Evolutionary conservation across 2,888 invertebrate species (phyloP).

Genomic region (Seladonia tumulorum): DNA sequence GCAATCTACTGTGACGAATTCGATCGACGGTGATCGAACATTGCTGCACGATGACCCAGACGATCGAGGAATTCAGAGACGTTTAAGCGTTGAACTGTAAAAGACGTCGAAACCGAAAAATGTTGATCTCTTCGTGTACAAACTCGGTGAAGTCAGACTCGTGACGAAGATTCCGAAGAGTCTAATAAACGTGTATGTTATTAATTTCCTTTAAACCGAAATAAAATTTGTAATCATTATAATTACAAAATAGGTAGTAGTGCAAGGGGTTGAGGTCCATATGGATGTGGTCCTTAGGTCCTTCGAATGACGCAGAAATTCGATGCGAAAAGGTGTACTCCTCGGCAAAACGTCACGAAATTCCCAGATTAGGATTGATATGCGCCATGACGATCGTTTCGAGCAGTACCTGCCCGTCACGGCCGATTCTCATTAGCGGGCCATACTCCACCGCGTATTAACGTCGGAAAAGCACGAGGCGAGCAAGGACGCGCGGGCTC

Average conservation of each 20-base stretch:
- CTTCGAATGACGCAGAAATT: too few relatives aligned
- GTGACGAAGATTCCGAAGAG: too few relatives aligned
- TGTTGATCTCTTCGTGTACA: not conserved
- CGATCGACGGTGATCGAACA: conserved; percentile 44
- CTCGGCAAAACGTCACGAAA: not conserved
- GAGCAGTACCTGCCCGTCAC: conserved; percentile 57
- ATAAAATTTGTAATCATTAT: too few relatives aligned
- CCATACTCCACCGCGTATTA: conserved; percentile 60
- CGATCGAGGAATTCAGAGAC: not conserved
- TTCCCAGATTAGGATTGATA: not conserved
- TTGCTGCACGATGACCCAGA: not conserved
- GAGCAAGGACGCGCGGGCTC: conserved; percentile 9
- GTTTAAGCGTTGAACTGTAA: not conserved
- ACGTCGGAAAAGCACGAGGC: conserved; percentile 39
- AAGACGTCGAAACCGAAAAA: too few relatives aligned
- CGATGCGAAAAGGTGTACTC: too few relatives aligned
- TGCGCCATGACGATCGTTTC: conserved; percentile 32
- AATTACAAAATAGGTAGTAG: too few relatives aligned
- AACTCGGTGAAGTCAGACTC: not conserved
- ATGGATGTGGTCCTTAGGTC: too few relatives aligned
- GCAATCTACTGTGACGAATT: conserved; percentile 63
- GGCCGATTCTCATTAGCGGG: conserved; percentile 62
- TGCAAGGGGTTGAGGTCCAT: too few relatives aligned
- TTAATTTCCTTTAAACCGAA: too few relatives aligned
- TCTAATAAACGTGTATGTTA: too few relatives aligned